These are phyloP conservation scores for Prunella strophiata DNA, from an alignment of 2,797 vertebrate species.

Conservation along the genomic window DNA sequence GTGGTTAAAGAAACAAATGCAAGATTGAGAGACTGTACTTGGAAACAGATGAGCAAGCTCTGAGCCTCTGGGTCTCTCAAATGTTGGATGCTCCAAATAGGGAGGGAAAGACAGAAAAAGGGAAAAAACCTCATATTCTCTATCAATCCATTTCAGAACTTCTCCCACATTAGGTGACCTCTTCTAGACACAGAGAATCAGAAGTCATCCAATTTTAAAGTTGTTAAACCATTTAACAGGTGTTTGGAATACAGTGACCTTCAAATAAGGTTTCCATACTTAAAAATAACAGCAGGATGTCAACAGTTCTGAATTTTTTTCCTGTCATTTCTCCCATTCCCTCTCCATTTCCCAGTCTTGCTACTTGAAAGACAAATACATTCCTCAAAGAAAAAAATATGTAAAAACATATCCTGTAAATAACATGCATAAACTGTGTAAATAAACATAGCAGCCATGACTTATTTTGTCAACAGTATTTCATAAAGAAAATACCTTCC, in stretches of 20 bases:
- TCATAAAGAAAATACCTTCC: not conserved
- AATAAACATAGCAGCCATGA: slow-evolving; percentile 13
- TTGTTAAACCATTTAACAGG: not conserved
- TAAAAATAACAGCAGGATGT: not conserved
- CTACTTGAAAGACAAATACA: slow-evolving; percentile 6
- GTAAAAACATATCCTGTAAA: not conserved
- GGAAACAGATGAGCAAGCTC: slow-evolving; percentile 21
- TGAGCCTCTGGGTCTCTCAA: not conserved
- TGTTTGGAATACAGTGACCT: not conserved
- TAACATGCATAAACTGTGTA: not conserved
- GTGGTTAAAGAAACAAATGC: slow-evolving; percentile 28
- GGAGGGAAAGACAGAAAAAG: not conserved
- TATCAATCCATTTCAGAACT: not conserved
- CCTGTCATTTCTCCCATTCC: not conserved
- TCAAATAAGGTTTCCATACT: not conserved
- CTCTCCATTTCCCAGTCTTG: not conserved
- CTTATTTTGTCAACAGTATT: slow-evolving; percentile 21
- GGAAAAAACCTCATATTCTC: not conserved
- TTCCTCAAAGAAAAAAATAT: not conserved
- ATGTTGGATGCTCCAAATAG: not conserved
- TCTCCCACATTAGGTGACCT: not conserved
- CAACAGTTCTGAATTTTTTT: not conserved
- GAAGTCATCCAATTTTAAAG: not conserved
- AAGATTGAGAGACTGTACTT: not conserved
- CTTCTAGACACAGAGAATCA: not conserved